Evolutionary conservation across 2,113 vertebrate species (phyloP).

Genomic region (Panthera tigris): DNA sequence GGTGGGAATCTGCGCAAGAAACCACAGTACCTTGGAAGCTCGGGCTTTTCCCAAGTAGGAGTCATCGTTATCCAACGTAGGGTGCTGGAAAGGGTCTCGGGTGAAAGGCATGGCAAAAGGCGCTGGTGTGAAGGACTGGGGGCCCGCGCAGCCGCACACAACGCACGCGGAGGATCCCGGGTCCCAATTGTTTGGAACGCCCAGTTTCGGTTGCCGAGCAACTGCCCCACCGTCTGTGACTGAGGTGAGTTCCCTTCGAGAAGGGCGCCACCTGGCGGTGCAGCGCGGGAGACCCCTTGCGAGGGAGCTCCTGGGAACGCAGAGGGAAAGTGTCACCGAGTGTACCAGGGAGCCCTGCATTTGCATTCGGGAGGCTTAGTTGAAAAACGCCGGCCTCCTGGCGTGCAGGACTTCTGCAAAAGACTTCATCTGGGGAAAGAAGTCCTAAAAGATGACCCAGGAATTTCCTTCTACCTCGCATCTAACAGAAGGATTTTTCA

Average conservation of each 20-base stretch:
- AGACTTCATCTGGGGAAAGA: background rate
- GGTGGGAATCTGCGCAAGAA: background rate
- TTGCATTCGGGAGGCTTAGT: background rate
- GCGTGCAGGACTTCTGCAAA: background rate
- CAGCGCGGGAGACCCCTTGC: background rate
- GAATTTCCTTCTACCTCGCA: background rate
- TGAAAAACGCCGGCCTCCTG: background rate
- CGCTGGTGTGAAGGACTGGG: background rate
- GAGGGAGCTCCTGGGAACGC: background rate
- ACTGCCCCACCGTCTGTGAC: slow-evolving; percentile 58
- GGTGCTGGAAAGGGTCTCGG: slow-evolving; percentile 83
- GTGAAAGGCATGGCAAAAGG: slow-evolving; percentile 78
- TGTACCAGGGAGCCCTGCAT: fast-evolving
- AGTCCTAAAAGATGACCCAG: background rate
- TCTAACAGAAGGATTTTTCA: background rate
- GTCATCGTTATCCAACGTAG: slow-evolving; percentile 80
- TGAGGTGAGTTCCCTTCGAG: background rate
- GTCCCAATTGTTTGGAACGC: slow-evolving; percentile 68
- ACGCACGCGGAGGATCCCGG: background rate
- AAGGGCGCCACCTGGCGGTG: slow-evolving; percentile 62
- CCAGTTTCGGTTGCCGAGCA: slow-evolving; percentile 80
- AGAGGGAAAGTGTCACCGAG: fast-evolving
- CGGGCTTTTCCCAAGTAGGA: slow-evolving; percentile 71
- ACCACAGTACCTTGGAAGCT: slow-evolving; percentile 80
- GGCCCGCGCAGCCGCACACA: background rate